phyloP scores from a whole-genome alignment of 2,113 vertebrate species.

The Zeus faber region DNA sequence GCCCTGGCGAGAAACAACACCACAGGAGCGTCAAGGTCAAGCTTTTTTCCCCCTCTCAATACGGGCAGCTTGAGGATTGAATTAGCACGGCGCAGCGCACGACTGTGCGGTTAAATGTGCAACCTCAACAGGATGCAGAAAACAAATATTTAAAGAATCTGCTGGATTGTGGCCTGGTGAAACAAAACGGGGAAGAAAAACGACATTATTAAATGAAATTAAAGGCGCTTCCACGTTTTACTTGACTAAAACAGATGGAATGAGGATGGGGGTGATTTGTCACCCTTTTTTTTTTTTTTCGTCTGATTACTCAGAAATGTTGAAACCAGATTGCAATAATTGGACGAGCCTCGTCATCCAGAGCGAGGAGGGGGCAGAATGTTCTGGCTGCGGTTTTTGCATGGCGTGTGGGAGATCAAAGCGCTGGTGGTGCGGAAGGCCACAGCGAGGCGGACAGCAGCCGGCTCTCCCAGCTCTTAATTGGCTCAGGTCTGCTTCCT shows the following conservation, averaged over 20 bases:
- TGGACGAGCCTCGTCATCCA: slow-evolving; percentile 47
- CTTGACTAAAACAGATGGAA: slow-evolving; percentile 28
- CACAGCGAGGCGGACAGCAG: slow-evolving; percentile 54
- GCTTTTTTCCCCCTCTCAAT: too few species aligned
- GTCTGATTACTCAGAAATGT: slow-evolving; percentile 51
- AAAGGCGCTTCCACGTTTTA: too few species aligned
- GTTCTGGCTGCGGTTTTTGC: slow-evolving; percentile 57
- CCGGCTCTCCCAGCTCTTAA: slow-evolving; percentile 57
- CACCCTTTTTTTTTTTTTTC: slow-evolving; percentile 55
- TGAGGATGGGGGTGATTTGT: slow-evolving; percentile 52
- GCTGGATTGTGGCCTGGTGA: too few species aligned
- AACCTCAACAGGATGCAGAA: not conserved
- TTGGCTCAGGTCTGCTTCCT: slow-evolving; percentile 64
- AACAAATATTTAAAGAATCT: not conserved
- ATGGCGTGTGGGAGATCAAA: slow-evolving; percentile 68
- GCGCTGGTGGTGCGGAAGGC: slow-evolving; percentile 31
- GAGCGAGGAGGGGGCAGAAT: slow-evolving; percentile 43
- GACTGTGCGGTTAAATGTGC: too few species aligned
- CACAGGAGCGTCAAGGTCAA: not conserved
- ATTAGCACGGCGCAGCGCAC: too few species aligned
- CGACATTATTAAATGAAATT: not conserved
- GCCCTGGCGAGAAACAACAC: slow-evolving; percentile 72
- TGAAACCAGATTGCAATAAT: slow-evolving; percentile 69
- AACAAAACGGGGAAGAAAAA: too few species aligned
- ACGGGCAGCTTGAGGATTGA: too few species aligned